Conservation (phyloP, 1,140 invertebrate species). For the Temnothorax longispinosus region DNA sequence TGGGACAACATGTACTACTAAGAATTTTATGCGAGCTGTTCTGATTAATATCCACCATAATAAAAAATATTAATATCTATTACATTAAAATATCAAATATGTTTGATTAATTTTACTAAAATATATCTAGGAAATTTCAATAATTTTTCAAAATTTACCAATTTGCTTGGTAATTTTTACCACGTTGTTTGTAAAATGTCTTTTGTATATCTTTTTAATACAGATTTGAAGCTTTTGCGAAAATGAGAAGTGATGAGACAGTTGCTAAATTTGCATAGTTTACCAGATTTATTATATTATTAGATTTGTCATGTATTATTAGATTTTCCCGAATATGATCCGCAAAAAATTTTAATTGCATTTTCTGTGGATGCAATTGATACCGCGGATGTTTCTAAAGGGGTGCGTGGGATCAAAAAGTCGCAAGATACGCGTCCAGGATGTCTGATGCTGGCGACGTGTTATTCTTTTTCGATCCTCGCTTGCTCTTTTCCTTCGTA, state of each 20-base stretch:
- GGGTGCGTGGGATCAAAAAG: not conserved
- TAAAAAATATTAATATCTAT: too few species aligned
- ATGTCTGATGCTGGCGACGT: slow-evolving; percentile 26
- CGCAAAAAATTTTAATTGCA: not conserved
- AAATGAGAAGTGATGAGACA: not conserved
- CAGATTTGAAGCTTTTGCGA: not conserved
- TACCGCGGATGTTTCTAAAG: not conserved
- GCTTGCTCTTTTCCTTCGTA: slow-evolving; percentile 42
- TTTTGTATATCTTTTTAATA: not conserved
- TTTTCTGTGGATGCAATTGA: not conserved
- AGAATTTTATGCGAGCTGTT: too few species aligned
- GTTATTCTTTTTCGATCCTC: not conserved
- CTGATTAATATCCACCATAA: too few species aligned
- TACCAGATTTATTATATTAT: not conserved
- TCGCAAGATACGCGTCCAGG: slow-evolving; percentile 19
- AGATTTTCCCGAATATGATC: not conserved
- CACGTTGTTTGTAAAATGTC: too few species aligned
- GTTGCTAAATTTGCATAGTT: not conserved
- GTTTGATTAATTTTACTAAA: too few species aligned
- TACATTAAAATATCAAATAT: too few species aligned
- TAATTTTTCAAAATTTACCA: too few species aligned
- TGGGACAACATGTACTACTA: too few species aligned
- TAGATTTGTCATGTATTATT: not conserved
- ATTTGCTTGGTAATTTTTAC: too few species aligned
- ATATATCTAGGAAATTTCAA: too few species aligned